Base-by-base conservation (phyloP, 1,140 invertebrate genomes). In the Leptopilina clavipes region DNA sequence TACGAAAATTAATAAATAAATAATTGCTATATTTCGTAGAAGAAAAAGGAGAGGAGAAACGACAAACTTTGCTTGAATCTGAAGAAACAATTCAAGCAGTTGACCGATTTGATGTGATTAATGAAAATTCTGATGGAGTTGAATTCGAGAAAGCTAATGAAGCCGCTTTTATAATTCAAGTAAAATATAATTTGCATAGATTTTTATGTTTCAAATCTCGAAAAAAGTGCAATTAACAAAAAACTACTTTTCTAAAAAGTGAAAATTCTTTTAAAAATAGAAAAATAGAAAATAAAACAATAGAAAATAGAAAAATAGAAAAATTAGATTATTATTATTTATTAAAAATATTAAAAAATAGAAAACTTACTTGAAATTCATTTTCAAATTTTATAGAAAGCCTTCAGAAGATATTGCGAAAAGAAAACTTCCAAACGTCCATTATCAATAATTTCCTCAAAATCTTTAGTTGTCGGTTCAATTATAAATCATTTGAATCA, bases 131-230 rank as follows among this genome's bases (percentile, higher is more conserved):
- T n/a, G n/a, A n/a, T 19, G 87, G 85, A 31, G 75, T 80, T 12
- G 44, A 76, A 11, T 17, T 76, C 0, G 78, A 86, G 8, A 19
- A 84, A 11, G 88, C 87, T 12, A 75, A 85, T 22, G 65, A 43
- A 12, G 85, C 88, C 37, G 87, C 89, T 0, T 79, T 10, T 8
- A 84, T 89, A 73, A 91, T 91, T 81, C 90, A 91, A 84, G 86
- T 87, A 74, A 70, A 59, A 54, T 10, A 43, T 45, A 52, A 75
- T 77, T 43, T 10, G 18, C 52, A 14, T 19, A 45, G 45, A 72
- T 72, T 65, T 44, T 45, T 59, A n/a, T 71, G 19, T 40, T 72
- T 72, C 45, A 7, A 19, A 40, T 12, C 12, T 18, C 12, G n/a
- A n/a, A n/a, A n/a, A n/a, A n/a, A n/a, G n/a, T n/a, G n/a, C n/a